Conservation (phyloP, 2,797 vertebrate genomes). For the Pangasius sanitwongsei region DNA sequence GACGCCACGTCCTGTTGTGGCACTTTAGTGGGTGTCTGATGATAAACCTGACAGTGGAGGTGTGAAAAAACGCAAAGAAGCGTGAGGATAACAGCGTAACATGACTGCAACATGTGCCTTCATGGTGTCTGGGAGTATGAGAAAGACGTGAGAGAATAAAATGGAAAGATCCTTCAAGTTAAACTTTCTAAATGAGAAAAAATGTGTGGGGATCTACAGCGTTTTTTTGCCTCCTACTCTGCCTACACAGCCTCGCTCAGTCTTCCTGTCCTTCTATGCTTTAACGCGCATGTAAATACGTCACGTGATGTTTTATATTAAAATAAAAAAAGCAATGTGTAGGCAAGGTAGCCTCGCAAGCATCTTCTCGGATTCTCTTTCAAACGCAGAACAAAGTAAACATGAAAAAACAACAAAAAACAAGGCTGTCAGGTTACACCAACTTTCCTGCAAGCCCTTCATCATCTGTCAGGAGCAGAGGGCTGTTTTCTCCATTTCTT, state of each 20-base stretch:
- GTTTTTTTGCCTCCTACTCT: background rate
- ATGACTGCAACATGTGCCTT: constrained; percentile 28
- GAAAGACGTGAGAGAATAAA: constrained; percentile 14
- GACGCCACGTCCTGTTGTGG: constrained; percentile 18
- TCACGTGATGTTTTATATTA: constrained; percentile 40
- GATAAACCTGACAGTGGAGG: constrained; percentile 35
- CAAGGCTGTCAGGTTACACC: constrained; percentile 32
- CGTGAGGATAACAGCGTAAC: constrained; percentile 35
- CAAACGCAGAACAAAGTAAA: constrained; percentile 6
- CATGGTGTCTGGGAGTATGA: constrained; percentile 16
- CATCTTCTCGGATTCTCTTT: constrained; percentile 14
- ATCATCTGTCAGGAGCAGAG: constrained; percentile 31
- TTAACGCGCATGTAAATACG: background rate
- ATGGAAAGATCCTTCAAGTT: background rate
- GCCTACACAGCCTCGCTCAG: background rate
- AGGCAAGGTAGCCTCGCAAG: constrained; percentile 43
- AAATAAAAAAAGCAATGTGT: constrained; percentile 6
- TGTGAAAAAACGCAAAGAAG: constrained; percentile 34
- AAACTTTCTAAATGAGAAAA: background rate
- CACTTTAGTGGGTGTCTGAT: constrained; percentile 17
- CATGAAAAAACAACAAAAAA: background rate
- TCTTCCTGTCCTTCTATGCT: constrained; percentile 15
- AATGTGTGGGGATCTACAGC: background rate
- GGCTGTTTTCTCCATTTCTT: constrained; percentile 19
- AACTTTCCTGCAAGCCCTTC: constrained; percentile 30